Evolutionary conservation across 1,140 invertebrate species (phyloP), one percentile per base, ranked within the genome.

Genomic region (Physella acuta): DNA sequence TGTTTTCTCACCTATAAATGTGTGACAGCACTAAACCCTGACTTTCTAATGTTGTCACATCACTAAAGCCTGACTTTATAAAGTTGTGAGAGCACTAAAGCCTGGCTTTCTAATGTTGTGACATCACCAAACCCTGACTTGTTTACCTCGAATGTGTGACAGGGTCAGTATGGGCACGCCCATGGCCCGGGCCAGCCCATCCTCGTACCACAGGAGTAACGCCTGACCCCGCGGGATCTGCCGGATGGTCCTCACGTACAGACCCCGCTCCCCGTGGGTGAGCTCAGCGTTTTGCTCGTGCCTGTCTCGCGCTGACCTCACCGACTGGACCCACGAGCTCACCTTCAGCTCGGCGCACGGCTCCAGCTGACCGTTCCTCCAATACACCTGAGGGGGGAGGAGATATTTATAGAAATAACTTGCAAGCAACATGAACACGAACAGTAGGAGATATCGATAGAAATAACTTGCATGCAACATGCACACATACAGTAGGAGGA

Each of bases 161-260:
- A 92, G 91, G 5, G 89, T 90, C 4, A 97, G 86, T 78, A 93
- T 92, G 0, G 93, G 93, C n/a, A 88, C 84, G 53, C 89, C 89
- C 66, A 93, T 84, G 30, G 90, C 85, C 2, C 89, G 88, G 0
- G 93, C 85, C 44, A 93, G 82, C 64, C 90, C 89, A 55, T 92
- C 90, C 0, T 90, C 89, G 80, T 94, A 94, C 94, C 94, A 97
- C 71, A 94, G 86, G 14, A 88, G 81, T 0, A 94, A 79, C 72
- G 90, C 87, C 68, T 93, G 88, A 0, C 88, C 90, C 16, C 81
- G 75, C 44, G 76, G 71, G 4, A 92, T 86, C 0, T 78, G 70
- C 72, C 86, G 85, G 2, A 87, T 73, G 14, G 75, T 76, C 61
- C 78, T 70, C 4, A 84, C 66, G 44, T 78, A 71, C 16, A 86